These are phyloP conservation scores for Penelope pileata DNA, from an alignment of 2,113 vertebrate genomes.

Conservation along the genomic window DNA sequence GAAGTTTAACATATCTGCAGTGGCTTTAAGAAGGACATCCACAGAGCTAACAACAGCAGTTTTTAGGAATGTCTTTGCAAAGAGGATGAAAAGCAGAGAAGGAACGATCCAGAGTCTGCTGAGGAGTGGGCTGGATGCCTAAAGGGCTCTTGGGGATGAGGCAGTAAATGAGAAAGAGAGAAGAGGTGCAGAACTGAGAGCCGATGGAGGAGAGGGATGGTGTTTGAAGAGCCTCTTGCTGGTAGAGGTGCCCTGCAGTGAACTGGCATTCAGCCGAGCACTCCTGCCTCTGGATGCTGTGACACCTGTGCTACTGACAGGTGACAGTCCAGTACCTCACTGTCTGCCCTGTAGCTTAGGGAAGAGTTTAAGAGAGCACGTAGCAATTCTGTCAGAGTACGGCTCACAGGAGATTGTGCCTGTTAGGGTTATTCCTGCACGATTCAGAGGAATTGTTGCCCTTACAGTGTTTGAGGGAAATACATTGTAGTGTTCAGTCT, in stretches of 20 bases:
- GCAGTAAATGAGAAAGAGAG: background rate
- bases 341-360: background rate
- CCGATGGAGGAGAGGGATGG: background rate
- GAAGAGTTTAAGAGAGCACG: background rate
- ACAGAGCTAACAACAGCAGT: background rate
- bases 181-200: background rate
- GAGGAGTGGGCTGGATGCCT: background rate
- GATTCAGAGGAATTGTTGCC: background rate
- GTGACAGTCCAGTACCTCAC: background rate
- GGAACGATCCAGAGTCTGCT: background rate
- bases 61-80: background rate
- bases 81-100: background rate
- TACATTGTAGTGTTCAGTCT: background rate
- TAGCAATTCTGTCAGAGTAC: background rate
- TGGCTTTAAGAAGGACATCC: background rate
- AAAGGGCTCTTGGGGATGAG: background rate
- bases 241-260: fast-evolving
- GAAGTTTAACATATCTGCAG: background rate
- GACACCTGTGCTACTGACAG: fast-evolving
- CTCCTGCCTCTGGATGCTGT: background rate
- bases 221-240: background rate
- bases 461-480: background rate
- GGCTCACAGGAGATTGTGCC: fast-evolving
- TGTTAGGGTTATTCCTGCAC: fast-evolving
- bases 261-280: background rate